Percentiles rank a stretch among this genome's conserved stretches.
These are phyloP conservation scores for Aphaenogaster rudis DNA, from an alignment of 1,140 invertebrate genomes.

Conservation along the genomic window DNA sequence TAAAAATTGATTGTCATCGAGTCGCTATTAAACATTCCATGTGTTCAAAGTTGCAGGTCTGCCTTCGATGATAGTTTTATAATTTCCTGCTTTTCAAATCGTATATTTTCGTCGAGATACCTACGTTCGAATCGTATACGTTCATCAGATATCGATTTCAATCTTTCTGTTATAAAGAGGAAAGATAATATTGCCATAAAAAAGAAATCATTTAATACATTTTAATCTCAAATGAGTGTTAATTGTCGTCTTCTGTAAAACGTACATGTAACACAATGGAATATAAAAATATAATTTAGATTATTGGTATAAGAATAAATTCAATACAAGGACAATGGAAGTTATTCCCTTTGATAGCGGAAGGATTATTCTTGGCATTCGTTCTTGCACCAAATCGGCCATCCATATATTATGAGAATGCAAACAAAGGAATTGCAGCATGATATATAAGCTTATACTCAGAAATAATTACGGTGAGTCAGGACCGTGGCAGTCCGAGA, in stretches of 20 bases:
- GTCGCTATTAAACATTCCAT: slow-evolving; percentile 31
- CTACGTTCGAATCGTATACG: too few species aligned
- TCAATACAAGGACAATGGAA: background rate
- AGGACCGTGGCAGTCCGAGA: slow-evolving; percentile 27
- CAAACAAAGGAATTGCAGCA: slow-evolving; percentile 39
- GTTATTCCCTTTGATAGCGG: background rate
- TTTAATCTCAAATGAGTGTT: background rate
- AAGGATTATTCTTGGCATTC: slow-evolving; percentile 24
- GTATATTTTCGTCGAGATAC: background rate
- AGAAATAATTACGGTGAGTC: slow-evolving; percentile 45
- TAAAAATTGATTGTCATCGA: slow-evolving; percentile 66
- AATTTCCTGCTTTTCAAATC: slow-evolving; percentile 34
- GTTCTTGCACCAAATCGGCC: slow-evolving; percentile 29
- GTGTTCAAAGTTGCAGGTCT: background rate
- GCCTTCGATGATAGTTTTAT: slow-evolving; percentile 3
- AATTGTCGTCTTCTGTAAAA: background rate
- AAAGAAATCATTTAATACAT: background rate
- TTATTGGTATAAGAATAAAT: slow-evolving; percentile 2
- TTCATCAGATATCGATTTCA: slow-evolving; percentile 5
- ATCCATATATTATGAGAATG: slow-evolving; percentile 28
- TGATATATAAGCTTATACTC: slow-evolving; percentile 31
- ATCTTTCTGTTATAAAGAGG: background rate
- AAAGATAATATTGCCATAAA: background rate
- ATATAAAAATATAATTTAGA: background rate
- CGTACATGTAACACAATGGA: background rate